Evolutionary conservation across 2,797 vertebrate species (phyloP), one percentile per base, ranked within the genome.

Genomic region (Naso thynnoides): DNA sequence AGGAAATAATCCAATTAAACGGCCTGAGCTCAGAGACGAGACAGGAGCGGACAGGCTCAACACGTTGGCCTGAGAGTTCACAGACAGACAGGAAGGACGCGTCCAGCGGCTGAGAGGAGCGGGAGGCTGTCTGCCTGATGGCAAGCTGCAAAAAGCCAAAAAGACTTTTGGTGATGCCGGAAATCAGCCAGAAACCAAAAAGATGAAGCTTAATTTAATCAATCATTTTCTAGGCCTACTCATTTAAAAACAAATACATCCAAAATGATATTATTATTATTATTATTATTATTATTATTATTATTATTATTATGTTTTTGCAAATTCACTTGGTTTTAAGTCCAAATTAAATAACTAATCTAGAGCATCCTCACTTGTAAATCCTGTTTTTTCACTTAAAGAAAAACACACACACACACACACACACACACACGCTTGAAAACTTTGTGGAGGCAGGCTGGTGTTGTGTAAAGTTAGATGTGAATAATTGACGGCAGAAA

Each of bases 401-500:
- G 4, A 44, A 44, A 21, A 59, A 10, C 64, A 8, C 45, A 21
- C 60, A 24, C 58, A 23, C 54, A 9, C 33, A 44, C 41, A 24
- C n/a, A 26, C 58, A 38, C 42, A 42, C 19, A 24, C 27, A 31
- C 39, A 31, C 13, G n/a, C 60, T 29, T 21, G 14, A 26, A 69
- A 90, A 88, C 63, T 86, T 88, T 70, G 69, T 57, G n/a, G 57
- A 39, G 47, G 66, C 54, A 42, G 70, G 42, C 48, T 60, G 54
- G 52, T 54, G 82, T 58, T 74, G 58, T 65, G 52, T 24, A 71
- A 82, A 91, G 79, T 86, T 70, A 45, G 60, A 76, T 54, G 70
- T 88, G 76, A 91, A 91, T 91, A 89, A 91, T 91, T 92, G 76
- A 92, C 73, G 62, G 60, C 70, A 81, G 73, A 79, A 83, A 89